These are phyloP conservation scores for Eretmochelys imbricata DNA, from an alignment of 2,113 vertebrate species.

Conservation along the genomic window DNA sequence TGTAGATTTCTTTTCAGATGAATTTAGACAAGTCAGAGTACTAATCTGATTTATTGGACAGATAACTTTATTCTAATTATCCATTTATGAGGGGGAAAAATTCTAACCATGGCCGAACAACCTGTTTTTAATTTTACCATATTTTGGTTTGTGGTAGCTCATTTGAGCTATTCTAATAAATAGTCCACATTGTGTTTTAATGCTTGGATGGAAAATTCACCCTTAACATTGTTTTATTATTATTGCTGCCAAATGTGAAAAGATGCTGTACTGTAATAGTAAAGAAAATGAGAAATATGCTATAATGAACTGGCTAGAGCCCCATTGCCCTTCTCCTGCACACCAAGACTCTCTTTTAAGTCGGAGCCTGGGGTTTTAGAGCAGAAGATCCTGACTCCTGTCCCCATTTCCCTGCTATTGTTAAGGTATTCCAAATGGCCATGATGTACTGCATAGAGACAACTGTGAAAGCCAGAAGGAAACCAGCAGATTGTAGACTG, in stretches of 20 bases:
- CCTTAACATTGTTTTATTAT: constrained; percentile 51
- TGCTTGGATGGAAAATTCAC: constrained; percentile 16
- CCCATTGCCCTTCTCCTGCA: background rate
- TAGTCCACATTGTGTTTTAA: background rate
- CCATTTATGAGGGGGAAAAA: background rate
- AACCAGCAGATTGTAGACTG: background rate
- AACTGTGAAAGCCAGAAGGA: constrained; percentile 6
- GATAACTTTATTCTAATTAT: background rate
- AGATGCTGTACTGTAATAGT: background rate
- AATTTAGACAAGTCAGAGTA: background rate
- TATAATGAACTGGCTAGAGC: background rate
- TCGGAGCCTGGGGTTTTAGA: background rate
- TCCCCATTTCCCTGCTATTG: background rate
- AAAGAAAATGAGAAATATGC: constrained; percentile 42
- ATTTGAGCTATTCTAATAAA: background rate
- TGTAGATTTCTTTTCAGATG: background rate
- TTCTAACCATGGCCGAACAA: background rate
- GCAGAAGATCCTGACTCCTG: constrained; percentile 33
- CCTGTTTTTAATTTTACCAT: background rate
- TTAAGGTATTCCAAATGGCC: background rate
- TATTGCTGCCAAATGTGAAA: constrained; percentile 38
- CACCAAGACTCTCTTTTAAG: background rate
- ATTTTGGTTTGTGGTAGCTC: background rate
- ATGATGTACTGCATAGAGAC: background rate
- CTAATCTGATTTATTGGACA: background rate